Base-by-base conservation (phyloP, 2,113 vertebrate species). In the Pelecanus crispus region DNA sequence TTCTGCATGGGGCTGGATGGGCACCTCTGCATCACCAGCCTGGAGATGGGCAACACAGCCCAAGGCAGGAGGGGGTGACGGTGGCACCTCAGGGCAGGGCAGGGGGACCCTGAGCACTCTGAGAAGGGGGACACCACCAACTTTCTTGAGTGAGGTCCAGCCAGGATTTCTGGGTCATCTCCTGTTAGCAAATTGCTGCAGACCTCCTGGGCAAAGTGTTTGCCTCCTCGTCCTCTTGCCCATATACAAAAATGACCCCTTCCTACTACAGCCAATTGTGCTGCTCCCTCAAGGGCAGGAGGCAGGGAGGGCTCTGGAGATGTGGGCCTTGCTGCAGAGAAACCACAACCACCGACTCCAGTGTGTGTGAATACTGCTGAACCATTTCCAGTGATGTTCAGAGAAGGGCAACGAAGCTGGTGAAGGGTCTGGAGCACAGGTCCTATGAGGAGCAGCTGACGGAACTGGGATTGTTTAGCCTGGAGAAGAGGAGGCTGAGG, bases 11-110 rank as follows among this genome's bases (percentile, higher is more conserved):
- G 24, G 34, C 53, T 77, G 44, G 17, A 18, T 4, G 17, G 55
- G 8, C 49, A 91, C 5, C 5, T 36, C 78, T 66, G 63, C 8
- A 25, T 25, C 61, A 21, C 21, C 1, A 0, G 14, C 24, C 42
- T 42, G 4, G 7, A 63, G 68, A 31, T 12, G 18, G 26, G 26
- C 26, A 21, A 38, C 38, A 59, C 22, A 59, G 61, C 17, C 28
- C 0, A 2, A 31, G 55, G 44, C 6, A 42, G 52, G 29, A 88
- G 1, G 1, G 6, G 24, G 8, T 38, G 47, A 49, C 1, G 0
- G 2, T 26, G 31, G 34, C n/a, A 74, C 34, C 29, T 62, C 85
- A 81, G 49, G 42, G 38, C 32, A 78, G 36, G 50, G 42, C 38
- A 85, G 17, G 5, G 28, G 20, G 6, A 79, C 10, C 8, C 42